Evolutionary conservation across 2,888 invertebrate genomes (phyloP).

Genomic region (Lissonota sp.): DNA sequence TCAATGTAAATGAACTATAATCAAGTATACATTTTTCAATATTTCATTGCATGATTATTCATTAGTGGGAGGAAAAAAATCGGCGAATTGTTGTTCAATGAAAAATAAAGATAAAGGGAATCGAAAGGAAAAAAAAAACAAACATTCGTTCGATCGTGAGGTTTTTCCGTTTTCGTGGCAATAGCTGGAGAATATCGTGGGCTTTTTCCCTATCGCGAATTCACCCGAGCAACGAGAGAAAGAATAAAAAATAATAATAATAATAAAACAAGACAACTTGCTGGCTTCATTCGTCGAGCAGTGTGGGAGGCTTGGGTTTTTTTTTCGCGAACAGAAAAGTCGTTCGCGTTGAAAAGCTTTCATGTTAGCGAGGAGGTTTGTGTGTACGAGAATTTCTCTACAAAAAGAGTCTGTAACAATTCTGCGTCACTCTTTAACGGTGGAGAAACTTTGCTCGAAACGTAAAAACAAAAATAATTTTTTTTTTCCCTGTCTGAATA

Average conservation of each 20-base stretch:
- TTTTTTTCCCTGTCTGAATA: too few relatives aligned
- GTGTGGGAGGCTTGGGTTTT: constrained; percentile 14
- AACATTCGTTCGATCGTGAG: constrained; percentile 29
- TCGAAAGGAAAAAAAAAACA: constrained; percentile 2
- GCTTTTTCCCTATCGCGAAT: constrained; percentile 29
- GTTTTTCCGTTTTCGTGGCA: constrained; percentile 21
- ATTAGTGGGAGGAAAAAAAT: too few relatives aligned
- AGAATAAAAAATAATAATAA: constrained; percentile 12
- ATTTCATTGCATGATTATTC: too few relatives aligned
- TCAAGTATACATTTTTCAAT: too few relatives aligned
- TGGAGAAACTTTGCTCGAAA: background rate
- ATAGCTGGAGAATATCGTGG: constrained; percentile 27
- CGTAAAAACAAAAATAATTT: too few relatives aligned
- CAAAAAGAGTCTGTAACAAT: constrained; percentile 15
- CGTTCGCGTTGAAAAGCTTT: constrained; percentile 57
- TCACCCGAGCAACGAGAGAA: constrained; percentile 46
- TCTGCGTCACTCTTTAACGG: constrained; percentile 25
- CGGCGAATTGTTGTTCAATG: constrained; percentile 1
- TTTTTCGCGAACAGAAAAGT: constrained; percentile 59
- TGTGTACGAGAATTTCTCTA: constrained; percentile 35
- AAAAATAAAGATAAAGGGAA: constrained; percentile 2
- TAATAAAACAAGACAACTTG: constrained; percentile 13
- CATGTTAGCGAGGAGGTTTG: constrained; percentile 35
- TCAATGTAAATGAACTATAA: too few relatives aligned
- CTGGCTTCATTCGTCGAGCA: constrained; percentile 37